Percentiles rank a stretch among this genome's conserved stretches.
These are phyloP conservation scores for Brachyhypopomus gauderio DNA, from an alignment of 2,113 vertebrate genomes.

Conservation along the genomic window DNA sequence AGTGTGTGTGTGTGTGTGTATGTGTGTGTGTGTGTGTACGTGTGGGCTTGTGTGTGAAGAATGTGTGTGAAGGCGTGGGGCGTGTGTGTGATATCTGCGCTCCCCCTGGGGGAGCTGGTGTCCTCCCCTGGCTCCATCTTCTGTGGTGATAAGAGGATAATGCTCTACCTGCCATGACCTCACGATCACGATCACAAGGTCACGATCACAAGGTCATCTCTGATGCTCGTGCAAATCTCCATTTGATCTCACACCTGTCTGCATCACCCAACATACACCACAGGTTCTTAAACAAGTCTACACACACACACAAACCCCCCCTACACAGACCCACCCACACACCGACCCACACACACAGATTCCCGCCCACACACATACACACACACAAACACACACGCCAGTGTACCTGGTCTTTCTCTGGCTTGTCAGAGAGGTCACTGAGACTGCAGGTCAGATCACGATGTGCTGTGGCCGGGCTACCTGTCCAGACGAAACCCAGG, in stretches of 20 bases:
- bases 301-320: too few relatives aligned
- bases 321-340: not conserved
- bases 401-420: slow-evolving; percentile 95
- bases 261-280: too few relatives aligned
- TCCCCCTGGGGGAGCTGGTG: not conserved
- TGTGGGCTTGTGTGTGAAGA: not conserved
- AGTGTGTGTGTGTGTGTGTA: too few relatives aligned
- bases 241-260: too few relatives aligned
- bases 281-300: too few relatives aligned
- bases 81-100: not conserved
- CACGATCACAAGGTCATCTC: too few relatives aligned
- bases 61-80: not conserved
- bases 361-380: not conserved
- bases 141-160: too few relatives aligned
- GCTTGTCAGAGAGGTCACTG: slow-evolving; percentile 95
- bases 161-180: too few relatives aligned
- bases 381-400: not conserved
- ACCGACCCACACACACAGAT: not conserved
- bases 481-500: slow-evolving; percentile 68
- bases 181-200: too few relatives aligned
- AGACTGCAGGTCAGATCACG: slow-evolving; percentile 93
- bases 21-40: not conserved
- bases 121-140: not conserved
- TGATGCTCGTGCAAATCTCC: too few relatives aligned
- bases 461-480: slow-evolving; percentile 87